phyloP scores from a whole-genome alignment of 2,888 invertebrate genomes.

The Acanthococcus lagerstroemiae region DNA sequence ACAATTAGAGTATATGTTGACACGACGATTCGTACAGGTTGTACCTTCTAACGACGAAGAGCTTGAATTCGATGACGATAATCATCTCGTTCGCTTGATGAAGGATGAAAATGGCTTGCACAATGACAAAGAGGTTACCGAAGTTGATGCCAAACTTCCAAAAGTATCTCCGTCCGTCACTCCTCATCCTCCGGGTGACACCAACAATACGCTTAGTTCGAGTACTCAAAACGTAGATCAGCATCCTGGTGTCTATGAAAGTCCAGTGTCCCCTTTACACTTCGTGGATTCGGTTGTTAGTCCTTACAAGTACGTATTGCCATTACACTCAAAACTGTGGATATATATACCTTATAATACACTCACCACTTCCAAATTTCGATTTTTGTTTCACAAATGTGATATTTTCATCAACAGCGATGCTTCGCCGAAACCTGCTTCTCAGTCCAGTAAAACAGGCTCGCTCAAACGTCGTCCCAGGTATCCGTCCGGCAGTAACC shows the following conservation, averaged over 20 bases:
- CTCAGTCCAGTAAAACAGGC: background rate
- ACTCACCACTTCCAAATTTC: too few relatives aligned
- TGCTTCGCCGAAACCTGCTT: background rate
- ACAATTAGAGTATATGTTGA: too few relatives aligned
- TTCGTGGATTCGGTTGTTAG: background rate
- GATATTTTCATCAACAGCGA: too few relatives aligned
- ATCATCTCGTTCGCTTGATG: background rate
- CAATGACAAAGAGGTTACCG: conserved; percentile 7
- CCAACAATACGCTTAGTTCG: background rate
- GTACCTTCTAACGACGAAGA: conserved; percentile 17
- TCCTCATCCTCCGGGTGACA: background rate
- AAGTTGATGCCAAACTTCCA: conserved; percentile 11
- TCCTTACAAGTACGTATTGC: conserved; percentile 10
- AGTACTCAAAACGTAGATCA: background rate
- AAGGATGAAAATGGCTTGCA: conserved; percentile 4
- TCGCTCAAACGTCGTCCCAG: background rate
- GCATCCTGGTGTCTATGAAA: conserved; percentile 40
- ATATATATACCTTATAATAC: too few relatives aligned
- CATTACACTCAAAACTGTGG: too few relatives aligned
- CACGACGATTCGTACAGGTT: background rate
- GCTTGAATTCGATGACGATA: background rate
- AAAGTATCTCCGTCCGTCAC: conserved; percentile 5
- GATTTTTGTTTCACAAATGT: too few relatives aligned
- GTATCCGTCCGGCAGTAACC: background rate
- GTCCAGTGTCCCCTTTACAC: conserved; percentile 47